Evolutionary conservation across 2,888 invertebrate species (phyloP).

Genomic region (Rutpela maculata): DNA sequence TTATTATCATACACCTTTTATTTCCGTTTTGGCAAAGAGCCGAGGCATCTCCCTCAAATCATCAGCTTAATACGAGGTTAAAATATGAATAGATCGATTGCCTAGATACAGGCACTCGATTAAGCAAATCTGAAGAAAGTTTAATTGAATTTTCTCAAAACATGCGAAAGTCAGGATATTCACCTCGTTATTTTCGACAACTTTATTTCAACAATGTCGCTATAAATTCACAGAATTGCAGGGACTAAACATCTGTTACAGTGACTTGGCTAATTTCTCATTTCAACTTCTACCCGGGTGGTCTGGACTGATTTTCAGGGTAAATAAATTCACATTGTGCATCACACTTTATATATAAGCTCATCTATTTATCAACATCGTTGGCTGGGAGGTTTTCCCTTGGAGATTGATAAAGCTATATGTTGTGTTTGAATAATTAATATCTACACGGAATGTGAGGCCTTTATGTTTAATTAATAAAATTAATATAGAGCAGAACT

Average conservation of each 20-base stretch:
- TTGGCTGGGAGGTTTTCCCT: slow-evolving; percentile 42
- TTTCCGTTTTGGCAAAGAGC: too few species aligned
- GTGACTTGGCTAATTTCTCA: slow-evolving; percentile 69
- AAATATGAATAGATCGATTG: slow-evolving; percentile 1
- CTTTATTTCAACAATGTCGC: slow-evolving; percentile 50
- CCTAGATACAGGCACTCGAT: background rate
- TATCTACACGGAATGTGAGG: slow-evolving; percentile 18
- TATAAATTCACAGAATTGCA: slow-evolving; percentile 55
- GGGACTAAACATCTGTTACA: slow-evolving; percentile 66
- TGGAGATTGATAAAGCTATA: slow-evolving; percentile 33
- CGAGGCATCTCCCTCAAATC: too few species aligned
- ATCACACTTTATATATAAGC: slow-evolving; percentile 49
- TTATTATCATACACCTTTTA: too few species aligned
- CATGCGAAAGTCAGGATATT: slow-evolving; percentile 32
- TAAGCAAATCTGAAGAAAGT: background rate
- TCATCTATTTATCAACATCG: slow-evolving; percentile 55
- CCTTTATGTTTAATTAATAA: slow-evolving; percentile 32
- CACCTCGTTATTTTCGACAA: slow-evolving; percentile 52
- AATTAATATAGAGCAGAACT: background rate
- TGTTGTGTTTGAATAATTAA: slow-evolving; percentile 34
- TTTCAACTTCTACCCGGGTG: slow-evolving; percentile 63
- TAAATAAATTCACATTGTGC: slow-evolving; percentile 66
- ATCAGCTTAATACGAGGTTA: too few species aligned
- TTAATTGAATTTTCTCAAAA: slow-evolving; percentile 36
- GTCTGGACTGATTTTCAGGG: slow-evolving; percentile 64